Evolutionary conservation across 2,113 vertebrate species (phyloP), one percentile per base, ranked within the genome.

Genomic region (Alces alces): DNA sequence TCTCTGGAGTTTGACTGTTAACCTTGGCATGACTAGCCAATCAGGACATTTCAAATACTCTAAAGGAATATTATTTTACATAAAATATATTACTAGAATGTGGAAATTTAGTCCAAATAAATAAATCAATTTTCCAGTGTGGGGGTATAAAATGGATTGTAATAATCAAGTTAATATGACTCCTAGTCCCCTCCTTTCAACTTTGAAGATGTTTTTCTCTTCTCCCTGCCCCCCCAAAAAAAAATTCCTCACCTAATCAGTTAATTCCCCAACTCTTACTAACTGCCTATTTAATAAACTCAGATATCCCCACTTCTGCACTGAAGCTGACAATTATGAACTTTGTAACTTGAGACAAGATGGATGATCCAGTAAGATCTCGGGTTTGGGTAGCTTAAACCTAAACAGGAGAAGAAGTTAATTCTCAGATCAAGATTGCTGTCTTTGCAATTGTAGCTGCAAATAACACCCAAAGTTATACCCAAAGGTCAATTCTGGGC

Each of bases 11-110:
- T 36, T 90, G 88, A 58, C 64, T 73, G 19, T 90, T 55, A 93
- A 3, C 45, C 10, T 64, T 64, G 11, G 10, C 33, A 76, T 91
- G 15, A 87, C 10, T 85, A 58, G 6, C 16, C 6, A 52, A 70
- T 21, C n/a, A 47, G 36, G 10, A 3, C 19, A 90, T 91, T 93
- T 55, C 43, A 14, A 86, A 82, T 50, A 5, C 21, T 19, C 43
- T 83, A 11, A 87, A 76, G 28, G 27, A 92, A 55, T 87, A 57
- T 25, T 95, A 82, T 70, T 78, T 89, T 86, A 89, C 36, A 82
- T 43, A 27, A 93, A 76, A 1, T 83, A 33, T 83, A 93, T 97
- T 55, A 58, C 6, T 84, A 70, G 58, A 96, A 87, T 55, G 6
- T 84, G 25, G 21, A 87, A 33, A 83, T 83, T 82, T 70, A 83